These are phyloP conservation scores for Papio anubis DNA, from an alignment of 2,113 vertebrate genomes.

Conservation along the genomic window DNA sequence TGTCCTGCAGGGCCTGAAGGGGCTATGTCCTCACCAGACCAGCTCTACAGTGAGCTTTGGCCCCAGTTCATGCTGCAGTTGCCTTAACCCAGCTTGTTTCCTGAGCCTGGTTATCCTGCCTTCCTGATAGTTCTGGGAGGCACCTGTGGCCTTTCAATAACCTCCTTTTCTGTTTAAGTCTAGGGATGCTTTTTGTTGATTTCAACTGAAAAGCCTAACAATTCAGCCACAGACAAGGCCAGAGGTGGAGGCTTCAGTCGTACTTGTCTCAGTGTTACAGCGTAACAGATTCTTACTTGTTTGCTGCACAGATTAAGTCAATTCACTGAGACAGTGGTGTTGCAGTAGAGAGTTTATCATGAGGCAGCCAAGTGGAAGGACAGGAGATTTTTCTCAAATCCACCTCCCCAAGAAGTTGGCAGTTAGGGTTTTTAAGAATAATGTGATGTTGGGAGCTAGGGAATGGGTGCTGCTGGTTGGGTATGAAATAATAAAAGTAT, in stretches of 20 bases:
- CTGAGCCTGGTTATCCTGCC: not conserved
- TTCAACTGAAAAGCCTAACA: not conserved
- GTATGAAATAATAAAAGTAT: too few species aligned
- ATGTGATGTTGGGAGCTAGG: too few species aligned
- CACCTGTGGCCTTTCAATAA: not conserved
- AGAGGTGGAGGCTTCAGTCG: not conserved
- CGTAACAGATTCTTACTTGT: too few species aligned
- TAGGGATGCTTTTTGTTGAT: not conserved
- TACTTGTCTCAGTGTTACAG: too few species aligned
- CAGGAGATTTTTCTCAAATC: too few species aligned
- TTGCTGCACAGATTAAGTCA: too few species aligned
- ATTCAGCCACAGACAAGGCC: not conserved
- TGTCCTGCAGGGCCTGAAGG: not conserved
- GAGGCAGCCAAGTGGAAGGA: too few species aligned
- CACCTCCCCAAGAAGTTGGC: too few species aligned
- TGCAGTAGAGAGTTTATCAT: too few species aligned
- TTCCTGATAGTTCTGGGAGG: not conserved
- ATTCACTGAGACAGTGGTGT: too few species aligned
- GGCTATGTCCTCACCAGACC: not conserved
- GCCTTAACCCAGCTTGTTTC: not conserved
- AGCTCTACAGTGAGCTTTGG: not conserved
- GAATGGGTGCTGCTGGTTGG: too few species aligned
- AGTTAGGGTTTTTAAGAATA: too few species aligned
- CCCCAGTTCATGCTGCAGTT: not conserved
- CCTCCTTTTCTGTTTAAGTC: not conserved